phyloP scores from a whole-genome alignment of 1,140 invertebrate genomes.

The Meloidogyne exigua region DNA sequence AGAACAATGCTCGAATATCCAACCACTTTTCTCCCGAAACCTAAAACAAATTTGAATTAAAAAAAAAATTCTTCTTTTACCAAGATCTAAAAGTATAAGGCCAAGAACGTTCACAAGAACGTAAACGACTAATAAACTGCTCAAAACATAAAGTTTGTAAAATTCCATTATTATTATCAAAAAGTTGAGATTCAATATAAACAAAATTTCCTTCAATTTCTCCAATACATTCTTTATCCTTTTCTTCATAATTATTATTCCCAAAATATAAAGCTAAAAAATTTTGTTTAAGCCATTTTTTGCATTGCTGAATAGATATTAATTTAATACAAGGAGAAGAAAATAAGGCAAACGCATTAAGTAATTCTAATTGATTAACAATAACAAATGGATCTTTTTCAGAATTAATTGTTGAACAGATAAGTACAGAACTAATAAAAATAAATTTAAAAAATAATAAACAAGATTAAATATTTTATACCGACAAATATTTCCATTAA shows the following conservation, averaged over 20 bases:
- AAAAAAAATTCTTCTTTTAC: not conserved
- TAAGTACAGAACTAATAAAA: conserved; percentile 8
- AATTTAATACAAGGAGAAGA: conserved; percentile 15
- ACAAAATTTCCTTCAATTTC: not conserved
- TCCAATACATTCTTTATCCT: conserved; percentile 6
- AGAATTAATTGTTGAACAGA: not conserved
- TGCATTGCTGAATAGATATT: conserved; percentile 12
- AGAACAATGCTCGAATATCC: conserved; percentile 35
- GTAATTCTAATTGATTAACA: not conserved
- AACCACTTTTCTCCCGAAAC: conserved; percentile 38
- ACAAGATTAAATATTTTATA: not conserved
- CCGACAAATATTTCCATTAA: conserved; percentile 25
- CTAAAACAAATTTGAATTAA: not conserved
- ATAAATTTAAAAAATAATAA: not conserved
- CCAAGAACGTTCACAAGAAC: conserved; percentile 21
- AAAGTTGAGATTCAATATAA: conserved; percentile 30
- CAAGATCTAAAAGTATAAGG: conserved; percentile 30
- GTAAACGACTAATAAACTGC: conserved; percentile 23
- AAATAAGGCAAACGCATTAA: conserved; percentile 8
- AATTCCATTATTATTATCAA: conserved; percentile 24
- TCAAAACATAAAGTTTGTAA: conserved; percentile 32
- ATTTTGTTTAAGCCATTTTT: conserved; percentile 4
- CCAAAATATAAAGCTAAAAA: conserved; percentile 2
- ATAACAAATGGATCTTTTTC: not conserved
- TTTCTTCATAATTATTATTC: not conserved